Percentiles rank a stretch among this genome's conserved stretches.
phyloP scores from a whole-genome alignment of 2,797 vertebrate species.

The Pteronotus mesoamericanus region DNA sequence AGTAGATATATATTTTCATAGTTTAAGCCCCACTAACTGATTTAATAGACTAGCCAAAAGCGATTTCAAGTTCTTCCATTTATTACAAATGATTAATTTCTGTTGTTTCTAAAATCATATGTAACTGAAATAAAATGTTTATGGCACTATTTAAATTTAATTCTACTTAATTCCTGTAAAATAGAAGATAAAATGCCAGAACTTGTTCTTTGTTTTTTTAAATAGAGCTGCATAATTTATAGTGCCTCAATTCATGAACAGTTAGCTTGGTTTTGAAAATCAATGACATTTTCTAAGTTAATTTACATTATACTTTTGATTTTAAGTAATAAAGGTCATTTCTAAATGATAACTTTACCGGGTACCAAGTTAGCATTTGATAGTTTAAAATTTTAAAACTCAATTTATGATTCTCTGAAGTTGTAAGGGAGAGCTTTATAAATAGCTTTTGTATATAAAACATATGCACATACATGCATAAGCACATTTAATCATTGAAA shows the following conservation, averaged over 20 bases:
- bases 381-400: conserved; percentile 36
- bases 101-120: conserved; percentile 46
- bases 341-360: conserved; percentile 14
- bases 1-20: conserved; percentile 56
- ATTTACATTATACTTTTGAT: conserved; percentile 23
- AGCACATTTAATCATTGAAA: conserved; percentile 5
- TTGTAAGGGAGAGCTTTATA: neutral
- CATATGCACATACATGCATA: neutral
- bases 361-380: conserved; percentile 6
- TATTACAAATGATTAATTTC: conserved; percentile 28
- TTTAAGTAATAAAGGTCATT: conserved; percentile 47
- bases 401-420: neutral
- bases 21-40: conserved; percentile 71
- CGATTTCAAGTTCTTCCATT: conserved; percentile 49
- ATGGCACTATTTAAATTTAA: conserved; percentile 47
- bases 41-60: conserved; percentile 69
- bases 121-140: conserved; percentile 37
- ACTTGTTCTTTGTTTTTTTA: neutral
- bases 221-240: neutral
- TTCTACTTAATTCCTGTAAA: conserved; percentile 41
- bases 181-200: conserved; percentile 3
- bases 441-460: neutral
- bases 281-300: conserved; percentile 18
- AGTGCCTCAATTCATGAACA: neutral
- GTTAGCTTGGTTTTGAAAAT: neutral